A percentile compares a stretch with the other conserved stretches of the same genome.
These are phyloP conservation scores for Lysandra bellargus DNA, from an alignment of 2,888 invertebrate genomes.

Conservation along the genomic window DNA sequence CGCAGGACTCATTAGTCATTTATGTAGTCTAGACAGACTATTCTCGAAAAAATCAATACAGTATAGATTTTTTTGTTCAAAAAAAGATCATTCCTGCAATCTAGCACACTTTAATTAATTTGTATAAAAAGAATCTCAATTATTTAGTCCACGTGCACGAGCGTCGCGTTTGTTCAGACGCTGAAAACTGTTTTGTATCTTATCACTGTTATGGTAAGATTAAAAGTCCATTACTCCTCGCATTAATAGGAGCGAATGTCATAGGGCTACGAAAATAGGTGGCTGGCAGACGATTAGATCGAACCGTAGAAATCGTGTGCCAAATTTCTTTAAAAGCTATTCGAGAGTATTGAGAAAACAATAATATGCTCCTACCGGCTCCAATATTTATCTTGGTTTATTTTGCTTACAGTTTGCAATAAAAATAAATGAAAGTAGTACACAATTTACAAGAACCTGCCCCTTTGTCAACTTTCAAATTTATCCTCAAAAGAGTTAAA, in stretches of 20 bases:
- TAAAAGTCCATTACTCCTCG: constrained; percentile 26
- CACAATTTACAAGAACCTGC: not conserved
- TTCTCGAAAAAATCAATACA: constrained; percentile 12
- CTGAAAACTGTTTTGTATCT: constrained; percentile 17
- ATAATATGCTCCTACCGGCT: not conserved
- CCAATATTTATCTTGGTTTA: not conserved
- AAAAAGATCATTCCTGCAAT: not conserved
- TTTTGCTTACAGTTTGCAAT: not conserved
- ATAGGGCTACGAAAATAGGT: constrained; percentile 46
- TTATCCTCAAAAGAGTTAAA: not conserved
- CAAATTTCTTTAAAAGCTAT: constrained; percentile 40
- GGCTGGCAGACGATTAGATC: constrained; percentile 42
- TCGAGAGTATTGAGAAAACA: constrained; percentile 18
- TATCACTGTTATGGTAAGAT: constrained; percentile 25
- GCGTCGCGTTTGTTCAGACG: not conserved
- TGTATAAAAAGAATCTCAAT: not conserved
- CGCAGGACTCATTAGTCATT: constrained; percentile 5
- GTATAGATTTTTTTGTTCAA: not conserved
- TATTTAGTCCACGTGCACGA: constrained; percentile 10
- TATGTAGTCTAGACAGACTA: not conserved
- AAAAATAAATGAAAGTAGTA: constrained; percentile 8
- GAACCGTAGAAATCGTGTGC: constrained; percentile 40
- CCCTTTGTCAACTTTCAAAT: not conserved
- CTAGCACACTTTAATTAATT: not conserved
- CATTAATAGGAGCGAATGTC: constrained; percentile 41